Evolutionary conservation across 2,888 invertebrate genomes (phyloP), one percentile per base, ranked within the genome.

Genomic region (Synergus umbraculus): DNA sequence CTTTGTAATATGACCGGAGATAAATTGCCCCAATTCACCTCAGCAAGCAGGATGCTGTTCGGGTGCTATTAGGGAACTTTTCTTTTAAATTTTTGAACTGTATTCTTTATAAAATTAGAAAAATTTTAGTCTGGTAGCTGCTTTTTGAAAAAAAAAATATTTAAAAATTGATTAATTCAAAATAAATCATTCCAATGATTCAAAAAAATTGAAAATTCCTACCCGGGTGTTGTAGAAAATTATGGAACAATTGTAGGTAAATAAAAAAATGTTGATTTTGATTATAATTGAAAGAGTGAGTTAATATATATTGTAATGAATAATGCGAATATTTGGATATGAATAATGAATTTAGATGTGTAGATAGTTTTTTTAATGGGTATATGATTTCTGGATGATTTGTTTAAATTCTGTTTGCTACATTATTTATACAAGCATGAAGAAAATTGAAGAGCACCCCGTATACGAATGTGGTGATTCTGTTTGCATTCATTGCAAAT

Each of bases 401-500:
- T 54, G 2, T n/a, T n/a, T 54, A 54, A 54, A 54, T n/a, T n/a
- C 9, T 9, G n/a, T 9, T 54, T 4, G n/a, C 9, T 29, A 29
- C 2, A 29, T 29, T 29, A 9, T 9, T 54, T n/a, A 8, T n/a
- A 8, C 12, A 1, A 10, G 1, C 22, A 22, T 12, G 22, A 60
- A 54, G 41, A 15, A 29, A 54, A 73, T 54, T 15, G 22, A 73
- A 73, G 22, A 73, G 1, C 54, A 54, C 49, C 49, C 54, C 9
- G n/a, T 54, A 73, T 37, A 73, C 18, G 9, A 54, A 29, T 15
- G 29, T 15, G 49, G 13, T 29, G 44, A 29, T 29, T 13, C 37
- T 73, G 37, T 4, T n/a, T 54, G 54, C 73, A 73, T 73, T 54
- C 54, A 73, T 73, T 73, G 49, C 41, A 73, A 73, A 73, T 73